Evolutionary conservation across 35 echinoderm and acorn worm genomes (phyloP), one percentile per base, ranked within the genome.

Genomic region (Strongylocentrotus purpuratus): DNA sequence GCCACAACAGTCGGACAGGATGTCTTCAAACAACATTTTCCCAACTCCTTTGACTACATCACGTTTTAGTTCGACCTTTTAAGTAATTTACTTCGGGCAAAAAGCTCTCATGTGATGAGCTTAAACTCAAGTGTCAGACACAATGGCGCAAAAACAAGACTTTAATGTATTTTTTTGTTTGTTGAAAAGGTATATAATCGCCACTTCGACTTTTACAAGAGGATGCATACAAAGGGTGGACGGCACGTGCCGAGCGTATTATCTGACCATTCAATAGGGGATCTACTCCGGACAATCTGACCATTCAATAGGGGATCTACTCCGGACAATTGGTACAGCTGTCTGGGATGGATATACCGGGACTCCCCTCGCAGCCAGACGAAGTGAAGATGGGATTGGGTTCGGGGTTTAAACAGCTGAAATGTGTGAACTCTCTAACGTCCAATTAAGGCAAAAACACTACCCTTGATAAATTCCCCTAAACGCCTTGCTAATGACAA

Each of bases 231-330:
- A 78, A 78, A 78, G 25, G 20, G 65, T 78, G 65, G 65, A 78
- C 45, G 87, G 87, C 87, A 89, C 87, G 87, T 9, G 87, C 87
- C 87, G 12, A 1, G 20, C 33, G 14, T 33, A 89, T 89, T 45
- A 89, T 89, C 87, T 46, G 87, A 45, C 87, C 33, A 46, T 25
- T 89, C 87, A 45, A 33, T 46, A 13, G 20, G 87, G 87, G 87
- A 89, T 89, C 87, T 89, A n/a, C n/a, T n/a, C n/a, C n/a, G n/a
- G n/a, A n/a, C n/a, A n/a, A 89, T 89, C 87, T 46, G 87, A 45
- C 87, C 33, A 46, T 25, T 89, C 87, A 45, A 33, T 46, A 13
- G 20, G 87, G 87, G 87, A 89, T 89, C 87, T 89, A 18, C 87
- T 46, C 33, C 87, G 87, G 87, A 89, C 87, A 89, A 89, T 89